These are phyloP conservation scores for Acrocephalus arundinaceus DNA, from an alignment of 2,113 vertebrate species.

Conservation along the genomic window DNA sequence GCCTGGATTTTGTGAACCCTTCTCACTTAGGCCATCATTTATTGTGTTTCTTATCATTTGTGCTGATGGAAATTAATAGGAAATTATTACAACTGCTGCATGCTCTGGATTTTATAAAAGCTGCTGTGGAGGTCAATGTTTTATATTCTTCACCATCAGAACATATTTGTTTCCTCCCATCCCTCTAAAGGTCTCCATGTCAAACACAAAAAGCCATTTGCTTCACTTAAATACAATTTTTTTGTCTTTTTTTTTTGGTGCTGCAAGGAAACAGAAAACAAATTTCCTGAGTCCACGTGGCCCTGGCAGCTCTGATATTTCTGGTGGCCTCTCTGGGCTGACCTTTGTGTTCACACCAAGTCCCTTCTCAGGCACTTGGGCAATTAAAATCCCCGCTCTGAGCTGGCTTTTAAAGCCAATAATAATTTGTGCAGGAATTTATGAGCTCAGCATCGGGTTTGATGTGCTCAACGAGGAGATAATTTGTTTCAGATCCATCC, in stretches of 20 bases:
- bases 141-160: neutral
- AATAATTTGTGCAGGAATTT: neutral
- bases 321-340: neutral
- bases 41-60: neutral
- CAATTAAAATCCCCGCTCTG: neutral
- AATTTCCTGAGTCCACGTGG: neutral
- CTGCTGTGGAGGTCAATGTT: neutral
- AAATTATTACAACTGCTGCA: neutral
- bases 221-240: neutral
- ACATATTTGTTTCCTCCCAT: neutral
- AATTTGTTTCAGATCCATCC: neutral
- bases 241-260: neutral
- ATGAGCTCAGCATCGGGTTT: neutral
- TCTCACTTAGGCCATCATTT: neutral
- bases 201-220: neutral
- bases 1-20: neutral
- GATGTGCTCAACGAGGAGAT: neutral
- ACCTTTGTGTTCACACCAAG: neutral
- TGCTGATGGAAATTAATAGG: neutral
- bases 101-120: neutral
- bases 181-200: neutral
- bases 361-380: neutral
- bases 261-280: neutral
- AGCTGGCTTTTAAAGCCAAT: neutral
- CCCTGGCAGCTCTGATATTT: neutral